Conservation (phyloP, 2,113 vertebrate genomes). For the Papio anubis region DNA sequence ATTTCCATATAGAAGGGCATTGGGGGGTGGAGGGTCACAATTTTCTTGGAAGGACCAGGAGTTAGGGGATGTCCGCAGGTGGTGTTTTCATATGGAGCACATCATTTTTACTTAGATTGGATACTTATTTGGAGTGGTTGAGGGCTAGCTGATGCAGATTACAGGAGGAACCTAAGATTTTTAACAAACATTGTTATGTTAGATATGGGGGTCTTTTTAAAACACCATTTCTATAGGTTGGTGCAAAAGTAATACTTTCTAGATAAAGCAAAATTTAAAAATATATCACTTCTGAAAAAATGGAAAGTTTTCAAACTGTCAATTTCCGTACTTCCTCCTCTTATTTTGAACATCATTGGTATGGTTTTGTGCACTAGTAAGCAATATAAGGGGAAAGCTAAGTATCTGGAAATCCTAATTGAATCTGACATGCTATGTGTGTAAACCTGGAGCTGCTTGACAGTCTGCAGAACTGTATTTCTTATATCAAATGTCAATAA, state of each 20-base stretch:
- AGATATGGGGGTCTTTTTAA: background rate
- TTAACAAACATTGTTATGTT: background rate
- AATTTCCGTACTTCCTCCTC: background rate
- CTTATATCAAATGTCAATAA: conserved; percentile 45
- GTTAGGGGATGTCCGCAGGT: background rate
- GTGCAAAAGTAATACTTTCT: background rate
- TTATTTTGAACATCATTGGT: background rate
- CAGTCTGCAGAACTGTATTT: conserved; percentile 24
- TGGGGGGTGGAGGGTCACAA: background rate
- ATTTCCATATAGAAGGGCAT: background rate
- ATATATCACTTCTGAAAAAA: background rate
- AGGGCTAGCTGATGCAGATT: background rate
- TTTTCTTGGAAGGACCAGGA: background rate
- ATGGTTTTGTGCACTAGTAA: background rate
- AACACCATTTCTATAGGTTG: background rate
- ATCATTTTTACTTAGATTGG: background rate
- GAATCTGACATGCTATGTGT: background rate
- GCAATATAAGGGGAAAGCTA: background rate
- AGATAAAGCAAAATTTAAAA: background rate
- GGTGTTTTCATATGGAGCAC: background rate
- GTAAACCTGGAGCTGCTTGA: conserved; percentile 29
- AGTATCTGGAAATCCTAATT: conserved; percentile 32
- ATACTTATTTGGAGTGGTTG: background rate
- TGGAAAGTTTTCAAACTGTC: background rate
- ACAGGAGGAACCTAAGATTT: background rate